A percentile compares a stretch with the other conserved stretches of the same genome.
Conservation (phyloP, 2,113 vertebrate species). For the Sorex araneus region DNA sequence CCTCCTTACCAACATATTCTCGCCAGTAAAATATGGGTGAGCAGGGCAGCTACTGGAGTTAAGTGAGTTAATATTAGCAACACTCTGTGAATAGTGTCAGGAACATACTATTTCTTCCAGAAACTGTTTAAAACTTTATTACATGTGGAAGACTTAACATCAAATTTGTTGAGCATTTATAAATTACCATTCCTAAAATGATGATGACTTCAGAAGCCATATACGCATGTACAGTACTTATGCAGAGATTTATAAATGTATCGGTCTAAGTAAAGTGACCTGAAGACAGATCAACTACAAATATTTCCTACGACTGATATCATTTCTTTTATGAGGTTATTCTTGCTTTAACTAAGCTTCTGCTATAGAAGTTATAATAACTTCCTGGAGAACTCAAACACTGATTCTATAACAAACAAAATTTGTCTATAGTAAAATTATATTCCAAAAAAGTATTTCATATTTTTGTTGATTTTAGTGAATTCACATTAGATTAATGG, state of each 20-base stretch:
- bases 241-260: neutral
- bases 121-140: slow-evolving; percentile 26
- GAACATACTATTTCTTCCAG: neutral
- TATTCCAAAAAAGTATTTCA: neutral
- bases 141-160: slow-evolving; percentile 8
- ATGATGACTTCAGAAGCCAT: slow-evolving; percentile 20
- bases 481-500: slow-evolving; percentile 30
- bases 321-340: slow-evolving; percentile 22
- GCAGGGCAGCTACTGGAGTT: neutral
- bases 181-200: slow-evolving; percentile 12
- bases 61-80: neutral
- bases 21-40: neutral
- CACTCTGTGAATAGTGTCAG: neutral
- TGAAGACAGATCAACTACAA: slow-evolving; percentile 4
- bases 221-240: neutral
- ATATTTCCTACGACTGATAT: neutral
- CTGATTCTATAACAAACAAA: slow-evolving; percentile 63
- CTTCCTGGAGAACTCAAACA: slow-evolving; percentile 38
- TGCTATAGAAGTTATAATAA: slow-evolving; percentile 51
- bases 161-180: neutral
- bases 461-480: slow-evolving; percentile 37
- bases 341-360: neutral
- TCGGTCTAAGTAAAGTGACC: neutral
- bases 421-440: slow-evolving; percentile 40
- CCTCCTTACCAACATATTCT: neutral